Evolutionary conservation across 2,113 vertebrate genomes (phyloP), one percentile per base, ranked within the genome.

Genomic region (Argyrosomus japonicus): DNA sequence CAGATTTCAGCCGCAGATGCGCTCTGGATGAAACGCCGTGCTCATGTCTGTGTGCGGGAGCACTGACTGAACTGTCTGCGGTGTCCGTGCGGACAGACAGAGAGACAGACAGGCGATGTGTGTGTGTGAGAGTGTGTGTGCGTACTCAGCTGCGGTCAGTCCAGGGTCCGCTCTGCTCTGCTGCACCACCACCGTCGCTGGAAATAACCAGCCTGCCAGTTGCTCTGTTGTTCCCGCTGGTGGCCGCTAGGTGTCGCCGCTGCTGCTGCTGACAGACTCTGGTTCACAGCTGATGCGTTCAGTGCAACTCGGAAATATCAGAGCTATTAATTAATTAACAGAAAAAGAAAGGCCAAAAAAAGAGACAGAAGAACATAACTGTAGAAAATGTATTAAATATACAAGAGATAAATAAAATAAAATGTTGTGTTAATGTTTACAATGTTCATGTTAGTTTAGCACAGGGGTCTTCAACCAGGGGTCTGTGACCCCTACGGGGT

Each of bases 151-250:
- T 75, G 71, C 76, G 68, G 75, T 77, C 68, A 56, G 45, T 63
- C 17, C 56, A 2, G 70, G 36, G 7, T 74, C 76, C 32, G 81
- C 56, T 68, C 75, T 29, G 83, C 36, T 68, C 75, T 29, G 83
- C 82, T 81, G 36, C 36, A 40, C 89, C 89, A 85, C 43, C 79
- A 72, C 60, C 53, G 64, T 56, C 18, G 65, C 45, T 75, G 71
- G 61, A 68, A 40, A 40, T 63, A 14, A 27, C 47, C 13, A 53
- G 14, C 23, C 21, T 45, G 47, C 63, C 36, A 5, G 48, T 43
- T 6, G 70, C 45, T 36, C 1, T 74, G 75, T 32, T 17, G 40
- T 81, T 79, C 32, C 9, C 1, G 0, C 17, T 0, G 0, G 1
- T 10, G 77, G 9, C 82, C 86, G 62, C 89, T 21, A 56, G 82